These are phyloP conservation scores for Equus przewalskii DNA, from an alignment of 2,113 vertebrate species.

Conservation along the genomic window DNA sequence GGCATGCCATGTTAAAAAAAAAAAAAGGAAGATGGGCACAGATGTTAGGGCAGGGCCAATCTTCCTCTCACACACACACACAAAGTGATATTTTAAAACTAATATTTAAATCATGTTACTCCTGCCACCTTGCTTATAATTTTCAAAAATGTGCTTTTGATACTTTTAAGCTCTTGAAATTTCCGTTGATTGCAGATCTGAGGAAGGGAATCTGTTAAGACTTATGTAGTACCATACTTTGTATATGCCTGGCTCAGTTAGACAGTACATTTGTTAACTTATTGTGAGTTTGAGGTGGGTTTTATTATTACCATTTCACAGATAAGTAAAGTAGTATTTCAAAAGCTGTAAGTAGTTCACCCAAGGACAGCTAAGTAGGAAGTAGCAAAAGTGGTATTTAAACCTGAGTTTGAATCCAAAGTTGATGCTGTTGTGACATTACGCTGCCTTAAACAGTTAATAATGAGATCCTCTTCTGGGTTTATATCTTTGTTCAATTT, in stretches of 20 bases:
- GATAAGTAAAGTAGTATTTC: conserved; percentile 41
- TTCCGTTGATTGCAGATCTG: background rate
- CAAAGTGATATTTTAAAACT: conserved; percentile 50
- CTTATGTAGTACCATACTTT: background rate
- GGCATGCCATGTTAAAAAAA: too few species aligned
- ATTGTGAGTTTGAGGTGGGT: conserved; percentile 29
- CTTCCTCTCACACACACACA: too few species aligned
- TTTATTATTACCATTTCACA: conserved; percentile 2
- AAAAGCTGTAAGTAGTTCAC: conserved; percentile 14
- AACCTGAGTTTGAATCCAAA: conserved; percentile 3
- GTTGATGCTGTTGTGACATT: conserved; percentile 23
- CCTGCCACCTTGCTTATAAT: background rate
- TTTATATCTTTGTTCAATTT: conserved; percentile 52
- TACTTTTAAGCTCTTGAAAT: conserved; percentile 38
- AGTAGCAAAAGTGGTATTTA: conserved; percentile 5
- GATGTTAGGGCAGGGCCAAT: too few species aligned
- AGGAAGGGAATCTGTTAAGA: conserved; percentile 19
- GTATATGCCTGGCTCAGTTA: background rate
- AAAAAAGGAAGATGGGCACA: too few species aligned
- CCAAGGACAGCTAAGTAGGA: background rate
- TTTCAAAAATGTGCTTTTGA: conserved; percentile 52
- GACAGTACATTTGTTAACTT: background rate
- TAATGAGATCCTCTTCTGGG: background rate
- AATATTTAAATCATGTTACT: conserved; percentile 40
- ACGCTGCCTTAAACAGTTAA: background rate